phyloP scores from a whole-genome alignment of 1,140 invertebrate genomes.

The Hormaphis cornu region DNA sequence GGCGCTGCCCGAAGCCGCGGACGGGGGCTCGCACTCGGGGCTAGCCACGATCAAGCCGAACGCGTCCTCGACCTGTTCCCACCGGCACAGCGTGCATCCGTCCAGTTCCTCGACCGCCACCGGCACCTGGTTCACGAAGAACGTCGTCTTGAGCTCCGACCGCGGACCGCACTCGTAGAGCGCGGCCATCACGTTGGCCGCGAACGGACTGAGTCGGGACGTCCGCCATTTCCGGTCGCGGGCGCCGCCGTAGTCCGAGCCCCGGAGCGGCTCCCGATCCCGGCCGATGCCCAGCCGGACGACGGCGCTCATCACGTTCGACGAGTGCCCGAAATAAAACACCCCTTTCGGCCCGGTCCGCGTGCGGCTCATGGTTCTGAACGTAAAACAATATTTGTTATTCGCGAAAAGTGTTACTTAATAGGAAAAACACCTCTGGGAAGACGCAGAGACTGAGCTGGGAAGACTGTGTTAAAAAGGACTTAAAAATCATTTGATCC shows the following conservation, averaged over 20 bases:
- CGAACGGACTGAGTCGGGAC: not conserved
- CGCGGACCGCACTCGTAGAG: not conserved
- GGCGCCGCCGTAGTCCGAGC: not conserved
- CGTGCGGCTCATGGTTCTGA: too few species aligned
- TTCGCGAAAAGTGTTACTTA: too few species aligned
- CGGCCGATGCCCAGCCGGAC: not conserved
- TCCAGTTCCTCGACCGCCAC: not conserved
- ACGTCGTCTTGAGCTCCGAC: not conserved
- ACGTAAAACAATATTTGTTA: too few species aligned
- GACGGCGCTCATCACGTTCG: not conserved
- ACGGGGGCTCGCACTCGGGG: not conserved
- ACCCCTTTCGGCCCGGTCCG: not conserved
- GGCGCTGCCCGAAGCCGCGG: too few species aligned
- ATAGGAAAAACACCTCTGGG: too few species aligned
- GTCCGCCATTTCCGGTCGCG: not conserved
- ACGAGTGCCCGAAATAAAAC: not conserved
- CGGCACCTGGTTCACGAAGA: not conserved
- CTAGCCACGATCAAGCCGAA: not conserved
- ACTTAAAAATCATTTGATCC: too few species aligned
- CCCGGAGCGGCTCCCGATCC: not conserved
- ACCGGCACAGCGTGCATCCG: not conserved
- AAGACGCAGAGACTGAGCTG: too few species aligned
- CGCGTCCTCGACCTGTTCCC: not conserved
- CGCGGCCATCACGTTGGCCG: not conserved
- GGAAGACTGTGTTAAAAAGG: too few species aligned